These are phyloP conservation scores for Muscicapa adusta DNA, from an alignment of 2,113 vertebrate genomes.

Conservation along the genomic window DNA sequence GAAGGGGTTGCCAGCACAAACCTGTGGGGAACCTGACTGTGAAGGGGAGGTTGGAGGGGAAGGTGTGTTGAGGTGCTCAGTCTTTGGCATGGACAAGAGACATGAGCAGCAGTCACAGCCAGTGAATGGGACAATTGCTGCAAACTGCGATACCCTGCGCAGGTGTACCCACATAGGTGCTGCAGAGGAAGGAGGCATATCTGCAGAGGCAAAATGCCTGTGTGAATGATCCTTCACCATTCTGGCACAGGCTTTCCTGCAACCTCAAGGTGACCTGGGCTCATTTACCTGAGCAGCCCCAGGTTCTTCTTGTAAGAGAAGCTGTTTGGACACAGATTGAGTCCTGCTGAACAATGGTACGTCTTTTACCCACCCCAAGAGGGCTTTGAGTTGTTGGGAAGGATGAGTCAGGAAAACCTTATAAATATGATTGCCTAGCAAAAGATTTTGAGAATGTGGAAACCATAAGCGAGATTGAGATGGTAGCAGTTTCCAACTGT, in stretches of 20 bases:
- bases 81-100: neutral
- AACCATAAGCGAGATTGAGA: too few relatives aligned
- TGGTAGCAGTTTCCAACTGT: too few relatives aligned
- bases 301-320: neutral
- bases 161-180: neutral
- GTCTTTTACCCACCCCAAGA: neutral
- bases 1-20: neutral
- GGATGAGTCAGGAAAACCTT: too few relatives aligned
- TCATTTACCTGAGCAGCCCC: neutral
- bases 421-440: too few relatives aligned
- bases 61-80: neutral
- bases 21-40: neutral
- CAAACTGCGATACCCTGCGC: rapidly evolving
- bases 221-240: neutral
- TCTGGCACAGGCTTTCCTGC: neutral
- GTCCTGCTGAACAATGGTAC: neutral
- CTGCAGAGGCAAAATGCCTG: neutral
- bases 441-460: too few relatives aligned
- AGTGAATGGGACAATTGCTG: rapidly evolving
- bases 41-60: neutral
- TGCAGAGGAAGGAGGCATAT: neutral
- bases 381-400: neutral
- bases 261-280: neutral
- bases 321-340: neutral
- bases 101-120: neutral